Evolutionary conservation across 2,113 vertebrate genomes (phyloP).

Genomic region (Callocephalon fimbriatum): DNA sequence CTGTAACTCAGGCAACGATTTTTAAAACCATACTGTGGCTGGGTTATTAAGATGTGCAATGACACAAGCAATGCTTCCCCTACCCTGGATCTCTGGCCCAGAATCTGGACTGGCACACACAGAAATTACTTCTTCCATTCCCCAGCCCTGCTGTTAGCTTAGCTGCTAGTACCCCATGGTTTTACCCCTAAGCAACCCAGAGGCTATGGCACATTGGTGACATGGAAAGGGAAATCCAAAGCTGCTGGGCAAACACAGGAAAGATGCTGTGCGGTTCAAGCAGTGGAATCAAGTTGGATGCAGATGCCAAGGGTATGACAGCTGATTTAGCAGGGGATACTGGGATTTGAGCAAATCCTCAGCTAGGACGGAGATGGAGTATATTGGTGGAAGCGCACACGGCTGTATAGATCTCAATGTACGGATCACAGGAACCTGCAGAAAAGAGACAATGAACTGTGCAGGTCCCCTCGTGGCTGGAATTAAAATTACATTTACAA

Average conservation of each 20-base stretch:
- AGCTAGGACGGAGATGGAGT: neutral
- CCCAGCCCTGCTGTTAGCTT: neutral
- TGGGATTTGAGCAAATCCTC: neutral
- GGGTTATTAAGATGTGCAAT: neutral
- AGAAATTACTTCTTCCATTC: neutral
- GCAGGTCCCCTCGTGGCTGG: neutral
- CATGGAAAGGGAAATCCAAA: neutral
- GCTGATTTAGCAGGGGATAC: neutral
- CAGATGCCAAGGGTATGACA: neutral
- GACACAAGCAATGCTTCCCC: neutral
- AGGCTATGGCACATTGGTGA: neutral
- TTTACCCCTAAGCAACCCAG: neutral
- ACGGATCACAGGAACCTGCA: neutral
- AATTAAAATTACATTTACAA: neutral
- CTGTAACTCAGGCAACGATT: neutral
- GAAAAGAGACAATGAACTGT: neutral
- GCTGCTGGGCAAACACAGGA: neutral
- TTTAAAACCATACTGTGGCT: neutral
- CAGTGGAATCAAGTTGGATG: neutral
- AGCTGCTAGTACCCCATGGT: neutral
- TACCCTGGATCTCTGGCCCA: neutral
- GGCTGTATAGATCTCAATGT: neutral
- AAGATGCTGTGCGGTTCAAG: neutral
- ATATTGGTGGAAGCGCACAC: neutral
- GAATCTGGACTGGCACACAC: neutral